Conservation (phyloP, 2,888 invertebrate species). For the Drosophila antonietae region DNA sequence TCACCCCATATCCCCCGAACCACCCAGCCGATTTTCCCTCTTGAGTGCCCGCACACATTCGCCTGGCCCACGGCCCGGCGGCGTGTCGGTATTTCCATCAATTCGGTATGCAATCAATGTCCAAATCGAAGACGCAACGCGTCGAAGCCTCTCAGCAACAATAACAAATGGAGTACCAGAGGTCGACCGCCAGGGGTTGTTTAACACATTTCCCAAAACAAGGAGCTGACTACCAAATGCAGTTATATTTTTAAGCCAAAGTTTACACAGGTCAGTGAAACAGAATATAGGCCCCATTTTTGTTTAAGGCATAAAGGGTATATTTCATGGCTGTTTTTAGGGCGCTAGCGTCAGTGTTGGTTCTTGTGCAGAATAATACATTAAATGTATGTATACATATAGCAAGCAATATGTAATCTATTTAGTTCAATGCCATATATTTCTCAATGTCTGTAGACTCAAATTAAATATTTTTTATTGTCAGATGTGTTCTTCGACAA, state of each 20-base stretch:
- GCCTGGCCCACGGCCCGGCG: background rate
- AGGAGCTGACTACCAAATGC: background rate
- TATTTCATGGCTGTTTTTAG: background rate
- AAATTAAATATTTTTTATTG: background rate
- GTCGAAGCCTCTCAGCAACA: constrained; percentile 61
- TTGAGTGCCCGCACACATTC: background rate
- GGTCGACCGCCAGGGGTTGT: constrained; percentile 31
- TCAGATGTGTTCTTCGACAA: background rate
- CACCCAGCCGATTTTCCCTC: background rate
- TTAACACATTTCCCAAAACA: constrained; percentile 30
- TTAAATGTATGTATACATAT: background rate
- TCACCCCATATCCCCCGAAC: constrained; percentile 16
- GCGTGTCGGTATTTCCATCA: constrained; percentile 67
- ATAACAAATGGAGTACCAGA: constrained; percentile 46
- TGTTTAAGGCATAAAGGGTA: background rate
- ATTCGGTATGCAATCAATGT: constrained; percentile 83
- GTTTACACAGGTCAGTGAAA: constrained; percentile 24
- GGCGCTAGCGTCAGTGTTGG: background rate
- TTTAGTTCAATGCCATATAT: background rate
- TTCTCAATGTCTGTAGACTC: background rate
- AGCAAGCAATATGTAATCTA: background rate
- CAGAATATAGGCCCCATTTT: background rate
- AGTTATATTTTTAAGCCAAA: constrained; percentile 16
- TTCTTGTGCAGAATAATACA: background rate
- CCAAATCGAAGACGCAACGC: constrained; percentile 74